Evolutionary conservation across 1,140 invertebrate species (phyloP).

Genomic region (Dendroctonus valens): DNA sequence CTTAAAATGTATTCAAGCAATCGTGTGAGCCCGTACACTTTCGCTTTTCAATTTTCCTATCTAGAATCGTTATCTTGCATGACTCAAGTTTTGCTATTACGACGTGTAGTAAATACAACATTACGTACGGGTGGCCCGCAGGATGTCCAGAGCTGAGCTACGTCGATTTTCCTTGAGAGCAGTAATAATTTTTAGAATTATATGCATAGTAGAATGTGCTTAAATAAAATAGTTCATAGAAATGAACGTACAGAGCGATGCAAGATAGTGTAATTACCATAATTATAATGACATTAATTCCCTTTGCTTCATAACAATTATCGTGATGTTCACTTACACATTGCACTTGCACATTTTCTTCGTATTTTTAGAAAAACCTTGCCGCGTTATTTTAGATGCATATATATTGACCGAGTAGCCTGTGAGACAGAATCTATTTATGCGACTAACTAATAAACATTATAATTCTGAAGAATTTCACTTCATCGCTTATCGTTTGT

Average conservation of each 20-base stretch:
- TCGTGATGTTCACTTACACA: constrained; percentile 3
- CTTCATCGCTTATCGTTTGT: background rate
- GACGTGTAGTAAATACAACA: background rate
- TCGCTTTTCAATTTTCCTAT: constrained; percentile 16
- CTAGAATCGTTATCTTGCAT: constrained; percentile 8
- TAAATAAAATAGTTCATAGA: background rate
- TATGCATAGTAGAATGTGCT: too few relatives aligned
- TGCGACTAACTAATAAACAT: background rate
- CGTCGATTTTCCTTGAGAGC: too few relatives aligned
- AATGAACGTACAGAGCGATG: background rate
- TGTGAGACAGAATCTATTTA: constrained; percentile 10
- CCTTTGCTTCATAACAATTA: constrained; percentile 3
- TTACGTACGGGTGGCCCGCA: constrained; percentile 1
- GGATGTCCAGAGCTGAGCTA: background rate
- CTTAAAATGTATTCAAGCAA: background rate
- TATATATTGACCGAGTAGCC: background rate
- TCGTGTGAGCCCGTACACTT: constrained; percentile 5
- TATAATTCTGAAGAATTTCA: constrained; percentile 2
- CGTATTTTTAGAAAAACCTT: constrained; percentile 6
- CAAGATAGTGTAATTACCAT: constrained; percentile 7
- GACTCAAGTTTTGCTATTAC: background rate
- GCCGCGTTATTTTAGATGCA: constrained; percentile 9
- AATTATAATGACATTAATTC: constrained; percentile 10
- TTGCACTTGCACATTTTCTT: background rate
- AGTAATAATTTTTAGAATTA: too few relatives aligned